Evolutionary conservation across 2,888 invertebrate species (phyloP).

Genomic region (Pantelozetes paolii): DNA sequence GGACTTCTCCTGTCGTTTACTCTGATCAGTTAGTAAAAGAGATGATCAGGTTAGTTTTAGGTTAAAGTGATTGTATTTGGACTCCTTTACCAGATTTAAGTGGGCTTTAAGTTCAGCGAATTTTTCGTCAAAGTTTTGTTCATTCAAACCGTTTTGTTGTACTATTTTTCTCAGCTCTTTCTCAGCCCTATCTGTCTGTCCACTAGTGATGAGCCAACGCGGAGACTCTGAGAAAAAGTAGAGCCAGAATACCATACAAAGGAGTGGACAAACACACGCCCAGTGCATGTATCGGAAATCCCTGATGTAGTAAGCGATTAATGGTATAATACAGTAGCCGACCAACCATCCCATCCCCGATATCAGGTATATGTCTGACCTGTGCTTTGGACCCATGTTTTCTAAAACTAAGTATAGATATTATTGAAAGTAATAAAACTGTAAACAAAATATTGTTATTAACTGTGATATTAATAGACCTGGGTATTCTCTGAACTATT

Average conservation of each 20-base stretch:
- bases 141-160: conserved; percentile 13
- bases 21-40: too few species aligned
- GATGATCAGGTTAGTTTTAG: too few species aligned
- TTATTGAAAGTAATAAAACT: too few species aligned
- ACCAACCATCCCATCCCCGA: conserved; percentile 38
- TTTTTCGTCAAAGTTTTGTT: conserved; percentile 20
- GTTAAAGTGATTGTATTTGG: not conserved
- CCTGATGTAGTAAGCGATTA: conserved; percentile 21
- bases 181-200: conserved; percentile 11
- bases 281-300: conserved; percentile 35
- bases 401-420: not conserved
- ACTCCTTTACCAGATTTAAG: not conserved
- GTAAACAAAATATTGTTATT: too few species aligned
- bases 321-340: conserved; percentile 36
- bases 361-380: conserved; percentile 15
- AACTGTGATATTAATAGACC: too few species aligned
- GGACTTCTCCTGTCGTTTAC: not conserved
- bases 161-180: not conserved
- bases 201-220: conserved; percentile 38
- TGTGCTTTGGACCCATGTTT: conserved; percentile 19
- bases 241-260: conserved; percentile 25
- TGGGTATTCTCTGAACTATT: too few species aligned
- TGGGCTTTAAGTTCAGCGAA: conserved; percentile 7
- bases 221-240: conserved; percentile 39
- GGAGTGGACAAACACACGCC: not conserved